A percentile compares a stretch with the other conserved stretches of the same genome.
phyloP scores from a whole-genome alignment of 1,140 invertebrate genomes.

The Sinella curviseta region DNA sequence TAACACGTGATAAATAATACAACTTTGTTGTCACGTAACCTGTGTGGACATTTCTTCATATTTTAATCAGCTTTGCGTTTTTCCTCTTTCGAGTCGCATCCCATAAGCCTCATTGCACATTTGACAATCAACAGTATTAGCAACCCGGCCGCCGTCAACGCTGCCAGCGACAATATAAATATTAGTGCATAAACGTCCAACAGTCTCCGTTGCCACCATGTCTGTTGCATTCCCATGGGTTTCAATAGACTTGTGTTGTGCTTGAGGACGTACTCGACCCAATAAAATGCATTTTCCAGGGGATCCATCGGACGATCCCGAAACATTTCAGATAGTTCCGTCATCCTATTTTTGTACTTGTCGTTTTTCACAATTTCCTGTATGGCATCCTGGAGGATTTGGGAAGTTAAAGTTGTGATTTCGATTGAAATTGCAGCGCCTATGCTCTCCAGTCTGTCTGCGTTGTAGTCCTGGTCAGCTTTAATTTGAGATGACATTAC shows the following conservation, averaged over 20 bases:
- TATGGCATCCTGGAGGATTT: neutral
- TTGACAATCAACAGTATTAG: too few relatives aligned
- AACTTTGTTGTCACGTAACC: too few relatives aligned
- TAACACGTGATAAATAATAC: too few relatives aligned
- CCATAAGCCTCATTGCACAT: too few relatives aligned
- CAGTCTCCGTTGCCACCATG: constrained; percentile 53
- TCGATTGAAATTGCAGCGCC: neutral
- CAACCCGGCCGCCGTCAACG: too few relatives aligned
- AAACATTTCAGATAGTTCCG: constrained; percentile 50
- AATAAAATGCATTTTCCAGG: constrained; percentile 52
- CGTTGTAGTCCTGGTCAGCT: constrained; percentile 18
- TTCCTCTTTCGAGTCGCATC: too few relatives aligned
- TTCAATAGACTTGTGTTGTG: constrained; percentile 58
- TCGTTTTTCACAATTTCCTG: neutral
- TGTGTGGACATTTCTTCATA: too few relatives aligned
- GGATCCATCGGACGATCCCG: constrained; percentile 58
- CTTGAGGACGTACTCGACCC: constrained; percentile 62
- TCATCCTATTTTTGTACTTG: constrained; percentile 11
- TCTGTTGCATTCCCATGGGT: constrained; percentile 52
- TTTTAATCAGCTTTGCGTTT: too few relatives aligned
- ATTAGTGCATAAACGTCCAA: constrained; percentile 51
- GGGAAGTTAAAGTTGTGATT: neutral
- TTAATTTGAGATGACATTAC: neutral
- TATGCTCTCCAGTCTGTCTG: neutral
- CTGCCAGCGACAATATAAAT: too few relatives aligned